Conservation (phyloP, 1,140 invertebrate genomes). For the Delia radicum region DNA sequence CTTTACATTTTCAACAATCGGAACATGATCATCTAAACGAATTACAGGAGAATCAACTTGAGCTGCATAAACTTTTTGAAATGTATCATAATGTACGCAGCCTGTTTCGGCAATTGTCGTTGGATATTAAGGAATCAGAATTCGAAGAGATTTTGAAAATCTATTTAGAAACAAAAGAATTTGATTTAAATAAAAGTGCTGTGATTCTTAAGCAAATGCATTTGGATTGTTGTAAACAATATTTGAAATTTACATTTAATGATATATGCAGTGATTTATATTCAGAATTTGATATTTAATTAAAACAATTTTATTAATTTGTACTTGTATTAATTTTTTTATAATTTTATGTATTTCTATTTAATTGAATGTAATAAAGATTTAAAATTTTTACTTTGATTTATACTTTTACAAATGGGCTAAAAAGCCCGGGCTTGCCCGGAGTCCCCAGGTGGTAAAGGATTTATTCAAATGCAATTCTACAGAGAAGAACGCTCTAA, state of each 20-base stretch:
- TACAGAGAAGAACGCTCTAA: no score
- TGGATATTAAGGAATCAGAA: background rate
- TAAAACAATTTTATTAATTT: no score
- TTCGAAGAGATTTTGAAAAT: background rate
- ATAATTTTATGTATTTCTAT: background rate
- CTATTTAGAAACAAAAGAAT: background rate
- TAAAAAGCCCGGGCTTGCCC: no score
- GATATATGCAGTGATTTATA: background rate
- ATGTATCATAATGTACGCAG: background rate
- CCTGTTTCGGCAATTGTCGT: background rate
- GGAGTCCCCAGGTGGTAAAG: no score
- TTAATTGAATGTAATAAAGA: background rate
- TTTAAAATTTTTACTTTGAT: no score
- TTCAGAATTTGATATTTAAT: background rate
- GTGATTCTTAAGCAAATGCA: background rate
- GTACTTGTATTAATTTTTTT: no score
- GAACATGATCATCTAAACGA: background rate
- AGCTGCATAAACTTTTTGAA: background rate
- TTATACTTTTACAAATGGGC: no score
- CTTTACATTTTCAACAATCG: background rate
- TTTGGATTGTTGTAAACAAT: background rate
- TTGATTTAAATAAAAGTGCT: background rate
- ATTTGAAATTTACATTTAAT: background rate
- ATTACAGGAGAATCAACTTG: background rate
- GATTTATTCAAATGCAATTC: no score